Evolutionary conservation across 2,888 invertebrate species (phyloP).

Genomic region (Caenorhabditis sp.): DNA sequence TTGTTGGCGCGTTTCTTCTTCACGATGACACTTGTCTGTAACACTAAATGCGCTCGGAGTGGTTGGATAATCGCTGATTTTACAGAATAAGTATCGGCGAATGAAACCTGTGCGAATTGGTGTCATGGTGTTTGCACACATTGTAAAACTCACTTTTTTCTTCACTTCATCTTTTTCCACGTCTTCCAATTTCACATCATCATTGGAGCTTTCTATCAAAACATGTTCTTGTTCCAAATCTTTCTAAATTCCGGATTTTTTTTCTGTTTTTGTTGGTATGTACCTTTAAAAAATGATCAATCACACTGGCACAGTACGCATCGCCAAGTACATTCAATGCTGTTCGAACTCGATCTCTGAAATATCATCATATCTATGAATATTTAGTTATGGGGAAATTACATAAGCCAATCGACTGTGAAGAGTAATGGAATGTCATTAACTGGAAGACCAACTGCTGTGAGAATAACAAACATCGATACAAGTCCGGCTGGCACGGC

Average conservation of each 20-base stretch:
- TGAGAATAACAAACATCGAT: conserved; percentile 71
- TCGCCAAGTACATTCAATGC: conserved; percentile 75
- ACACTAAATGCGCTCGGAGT: conserved; percentile 29
- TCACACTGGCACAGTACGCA: conserved; percentile 74
- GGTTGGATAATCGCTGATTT: conserved; percentile 38
- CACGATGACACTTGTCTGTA: too few species aligned
- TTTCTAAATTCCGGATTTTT: background rate
- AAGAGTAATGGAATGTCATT: conserved; percentile 72
- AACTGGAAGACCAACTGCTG: conserved; percentile 72
- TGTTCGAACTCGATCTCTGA: conserved; percentile 75
- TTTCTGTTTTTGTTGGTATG: too few species aligned
- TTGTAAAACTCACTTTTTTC: background rate
- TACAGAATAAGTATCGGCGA: conserved; percentile 35
- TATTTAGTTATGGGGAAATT: background rate
- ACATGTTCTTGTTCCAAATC: background rate
- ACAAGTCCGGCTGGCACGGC: conserved; percentile 77
- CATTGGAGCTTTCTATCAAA: background rate
- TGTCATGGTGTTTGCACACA: background rate
- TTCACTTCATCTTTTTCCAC: too few species aligned
- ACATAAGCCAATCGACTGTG: conserved; percentile 73
- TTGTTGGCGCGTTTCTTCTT: too few species aligned
- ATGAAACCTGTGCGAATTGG: conserved; percentile 19
- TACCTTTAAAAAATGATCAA: conserved; percentile 72
- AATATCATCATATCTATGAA: too few species aligned
- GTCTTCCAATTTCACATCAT: background rate